Percentiles rank a stretch among this genome's conserved stretches.
These are phyloP conservation scores for Apodemus sylvaticus DNA, from an alignment of 2,113 vertebrate genomes.

Conservation along the genomic window DNA sequence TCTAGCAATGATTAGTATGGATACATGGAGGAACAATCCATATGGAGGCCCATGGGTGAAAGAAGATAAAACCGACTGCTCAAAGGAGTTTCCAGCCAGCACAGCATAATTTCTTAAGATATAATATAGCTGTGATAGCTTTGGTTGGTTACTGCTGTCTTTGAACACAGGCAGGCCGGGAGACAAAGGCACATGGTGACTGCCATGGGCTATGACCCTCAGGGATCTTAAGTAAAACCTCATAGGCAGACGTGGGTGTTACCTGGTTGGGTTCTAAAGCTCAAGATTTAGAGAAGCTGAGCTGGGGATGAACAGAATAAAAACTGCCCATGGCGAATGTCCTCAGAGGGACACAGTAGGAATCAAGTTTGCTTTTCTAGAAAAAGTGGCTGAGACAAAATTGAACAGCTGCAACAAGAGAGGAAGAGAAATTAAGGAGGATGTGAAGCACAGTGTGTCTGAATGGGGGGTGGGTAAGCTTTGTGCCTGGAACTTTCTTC, in stretches of 20 bases:
- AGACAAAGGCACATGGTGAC: background rate
- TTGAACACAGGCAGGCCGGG: background rate
- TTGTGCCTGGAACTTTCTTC: background rate
- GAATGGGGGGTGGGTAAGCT: too few species aligned
- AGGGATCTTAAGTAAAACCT: background rate
- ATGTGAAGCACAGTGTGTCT: background rate
- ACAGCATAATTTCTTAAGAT: background rate
- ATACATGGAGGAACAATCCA: background rate
- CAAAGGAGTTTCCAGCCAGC: background rate
- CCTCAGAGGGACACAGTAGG: background rate
- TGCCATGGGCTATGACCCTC: background rate
- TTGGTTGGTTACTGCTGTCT: background rate
- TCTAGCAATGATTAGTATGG: background rate
- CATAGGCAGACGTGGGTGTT: background rate
- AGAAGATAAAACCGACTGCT: constrained; percentile 11
- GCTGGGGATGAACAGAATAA: background rate
- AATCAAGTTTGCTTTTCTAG: background rate
- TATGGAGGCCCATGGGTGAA: background rate
- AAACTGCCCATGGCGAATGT: background rate
- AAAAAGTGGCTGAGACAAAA: background rate
- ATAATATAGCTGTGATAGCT: background rate
- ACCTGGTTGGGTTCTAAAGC: background rate
- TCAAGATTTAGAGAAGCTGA: background rate
- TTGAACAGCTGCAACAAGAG: background rate
- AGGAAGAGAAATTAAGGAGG: background rate